Base-by-base conservation (phyloP, 2,113 vertebrate genomes). In the Lethenteron camtschaticum region DNA sequence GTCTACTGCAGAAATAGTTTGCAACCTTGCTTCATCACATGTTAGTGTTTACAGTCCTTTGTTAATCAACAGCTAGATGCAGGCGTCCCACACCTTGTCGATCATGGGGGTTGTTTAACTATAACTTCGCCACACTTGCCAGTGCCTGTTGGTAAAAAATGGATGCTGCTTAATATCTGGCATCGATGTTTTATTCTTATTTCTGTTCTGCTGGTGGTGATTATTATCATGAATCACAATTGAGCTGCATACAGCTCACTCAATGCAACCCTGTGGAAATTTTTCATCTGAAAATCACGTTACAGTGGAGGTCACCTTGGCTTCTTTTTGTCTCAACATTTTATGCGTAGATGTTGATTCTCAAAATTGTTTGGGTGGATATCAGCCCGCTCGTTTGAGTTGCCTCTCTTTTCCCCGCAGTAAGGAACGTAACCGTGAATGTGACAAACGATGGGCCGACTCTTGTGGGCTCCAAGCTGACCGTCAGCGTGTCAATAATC, bases 381-480 rank as follows among this genome's bases (percentile, higher is more conserved):
- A 63, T 41, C 59, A 63, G 13, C 63, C 24, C 24, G 8, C 9
- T n/a, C 63, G n/a, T 24, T 8, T 9, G 8, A 66, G n/a, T 66
- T 66, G 24, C 63, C 9, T 66, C n/a, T 24, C n/a, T 66, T 66
- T 66, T 9, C 63, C 63, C 24, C 24, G 10, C 63, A 66, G 63
- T n/a, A 9, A 16, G 63, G 63, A n/a, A 66, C 63, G n/a, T 66
- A 10, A 24, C 24, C 63, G 63, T 66, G 63, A 66, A 66, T 24
- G 10, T 9, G n/a, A 66, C 63, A 9, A 66, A 66, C 24, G 63
- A 66, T 66, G 63, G 63, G n/a, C 63, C 63, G 24, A 24, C 63
- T 16, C 63, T 66, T n/a, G 63, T 66, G n/a, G 63, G 63, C n/a
- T 66, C 63, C 9, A n/a, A 66, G 63, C n/a, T 66, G n/a, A 66